Base-by-base conservation (phyloP, 2,888 invertebrate genomes). In the Slavum lentiscoides region DNA sequence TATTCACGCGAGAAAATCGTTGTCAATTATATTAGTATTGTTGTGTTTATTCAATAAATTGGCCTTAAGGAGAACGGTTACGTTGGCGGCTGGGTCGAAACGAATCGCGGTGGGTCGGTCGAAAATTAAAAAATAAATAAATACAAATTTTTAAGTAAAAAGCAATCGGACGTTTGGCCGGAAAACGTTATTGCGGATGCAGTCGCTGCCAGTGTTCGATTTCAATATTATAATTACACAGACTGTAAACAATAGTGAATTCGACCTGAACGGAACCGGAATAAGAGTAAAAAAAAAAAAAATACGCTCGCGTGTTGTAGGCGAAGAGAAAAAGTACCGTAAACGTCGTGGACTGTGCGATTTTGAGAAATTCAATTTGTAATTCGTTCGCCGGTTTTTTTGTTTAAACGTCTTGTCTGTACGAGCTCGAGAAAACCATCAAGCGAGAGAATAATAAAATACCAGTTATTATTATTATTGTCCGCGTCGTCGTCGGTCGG, bases 171-270 rank as follows among this genome's bases (percentile, higher is more conserved):
- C 58, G 58, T 7, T 9, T 75, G 58, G 30, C 61, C 43, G 30
- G 30, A 30, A 30, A 30, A 68, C 30, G 21, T 62, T 49, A 61
- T 61, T 69, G 53, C 30, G 59, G 68, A 68, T 53, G 68, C 61
- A 49, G 68, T 49, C 49, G 30, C 30, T 30, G 30, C 30, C 30
- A 21, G 15, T 19, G 7, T 62, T 62, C 15, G 7, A 49, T 23
- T 61, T 64, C 59, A 69, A 77, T n/a, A n/a, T 69, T 77, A 69
- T 61, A 77, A 69, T 61, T 53, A 59, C 76, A 61, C 55, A 23
- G 21, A 69, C 43, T 23, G 49, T 53, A 62, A 77, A 69, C 69
- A 69, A 77, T 77, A 69, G 69, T 37, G 59, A 77, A 77, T 61
- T 53, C 61, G 43, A 69, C 66, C 68, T 43, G 43, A 75, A 67